A percentile compares a stretch with the other conserved stretches of the same genome.
Evolutionary conservation across 2,888 invertebrate genomes (phyloP).

Genomic region (Cantharis flavilabris): DNA sequence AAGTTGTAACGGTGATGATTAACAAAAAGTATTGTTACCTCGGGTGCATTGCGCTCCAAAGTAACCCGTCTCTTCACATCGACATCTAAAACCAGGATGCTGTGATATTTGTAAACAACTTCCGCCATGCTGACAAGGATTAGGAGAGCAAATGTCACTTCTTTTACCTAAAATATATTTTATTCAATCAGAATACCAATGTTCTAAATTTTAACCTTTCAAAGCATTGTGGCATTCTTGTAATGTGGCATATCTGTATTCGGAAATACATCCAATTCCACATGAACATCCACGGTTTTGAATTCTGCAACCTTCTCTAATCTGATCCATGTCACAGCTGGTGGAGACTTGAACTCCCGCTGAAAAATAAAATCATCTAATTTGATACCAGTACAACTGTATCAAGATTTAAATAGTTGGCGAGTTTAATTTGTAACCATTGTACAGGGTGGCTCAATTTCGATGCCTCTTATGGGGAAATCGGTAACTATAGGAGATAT

Average conservation of each 20-base stretch:
- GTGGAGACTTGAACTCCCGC: slow-evolving; percentile 7
- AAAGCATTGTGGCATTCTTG: slow-evolving; percentile 67
- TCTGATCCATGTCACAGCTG: slow-evolving; percentile 63
- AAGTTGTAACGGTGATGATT: not conserved
- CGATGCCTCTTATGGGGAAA: too few species aligned
- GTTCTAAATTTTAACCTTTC: slow-evolving; percentile 58
- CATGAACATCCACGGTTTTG: slow-evolving; percentile 65
- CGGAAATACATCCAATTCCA: slow-evolving; percentile 68
- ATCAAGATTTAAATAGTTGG: not conserved
- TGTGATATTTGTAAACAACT: slow-evolving; percentile 70
- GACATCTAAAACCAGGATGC: slow-evolving; percentile 68
- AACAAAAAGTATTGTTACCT: slow-evolving; percentile 56
- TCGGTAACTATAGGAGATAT: too few species aligned
- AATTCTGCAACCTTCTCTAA: slow-evolving; percentile 68
- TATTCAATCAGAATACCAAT: not conserved
- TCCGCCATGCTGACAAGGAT: slow-evolving; percentile 68
- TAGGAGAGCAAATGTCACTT: slow-evolving; percentile 67
- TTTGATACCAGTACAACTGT: not conserved
- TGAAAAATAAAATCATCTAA: not conserved
- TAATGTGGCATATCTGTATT: slow-evolving; percentile 65
- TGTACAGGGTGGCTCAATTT: too few species aligned
- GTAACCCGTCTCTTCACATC: slow-evolving; percentile 76
- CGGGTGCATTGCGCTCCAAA: slow-evolving; percentile 73
- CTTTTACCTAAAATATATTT: slow-evolving; percentile 49
- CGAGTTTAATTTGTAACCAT: not conserved